Evolutionary conservation across 2,113 vertebrate genomes (phyloP), one percentile per base, ranked within the genome.

Genomic region (Mohoua ochrocephala): DNA sequence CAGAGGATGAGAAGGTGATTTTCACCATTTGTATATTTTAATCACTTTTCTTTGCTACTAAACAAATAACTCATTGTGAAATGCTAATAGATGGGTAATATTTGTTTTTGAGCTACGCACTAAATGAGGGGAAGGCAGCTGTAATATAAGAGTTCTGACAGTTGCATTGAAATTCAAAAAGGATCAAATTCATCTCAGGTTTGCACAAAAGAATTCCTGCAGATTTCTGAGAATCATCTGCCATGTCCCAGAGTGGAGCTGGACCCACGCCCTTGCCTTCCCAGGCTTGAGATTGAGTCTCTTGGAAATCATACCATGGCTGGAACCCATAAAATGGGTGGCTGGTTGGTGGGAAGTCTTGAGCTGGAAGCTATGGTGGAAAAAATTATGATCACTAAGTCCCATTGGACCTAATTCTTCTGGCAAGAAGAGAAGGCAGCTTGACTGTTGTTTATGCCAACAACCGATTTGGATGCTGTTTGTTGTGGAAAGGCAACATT

Each of bases 11-110:
- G 91, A 94, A 91, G 93, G 91, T 89, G 95, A 96, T 97, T 97
- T 97, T 97, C 80, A 74, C 93, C 70, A 86, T 50, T 77, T 69
- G 71, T 94, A 49, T 93, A 96, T 91, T 97, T 98, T 97, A 97
- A 98, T 98, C 95, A 96, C 89, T 97, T 97, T 97, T 91, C 89
- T 94, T 92, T 94, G 93, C 89, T 91, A 88, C 95, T 93, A 87
- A 96, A 94, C 93, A 96, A 97, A 97, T 97, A 97, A 97, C 65
- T 97, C 74, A 91, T 65, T 61, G 8, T 93, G 86, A 97, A 95
- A 96, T 83, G 73, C 60, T 96, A 92, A 97, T 77, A 65, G 69
- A 89, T 79, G 70, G 74, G 41, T 60, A 92, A 63, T 93, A 94
- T 77, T 92, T 89, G n/a, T n/a, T 92, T 95, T 90, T 87, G 91